Base-by-base conservation (phyloP, 2,888 invertebrate species). In the Aporophyla nigra region DNA sequence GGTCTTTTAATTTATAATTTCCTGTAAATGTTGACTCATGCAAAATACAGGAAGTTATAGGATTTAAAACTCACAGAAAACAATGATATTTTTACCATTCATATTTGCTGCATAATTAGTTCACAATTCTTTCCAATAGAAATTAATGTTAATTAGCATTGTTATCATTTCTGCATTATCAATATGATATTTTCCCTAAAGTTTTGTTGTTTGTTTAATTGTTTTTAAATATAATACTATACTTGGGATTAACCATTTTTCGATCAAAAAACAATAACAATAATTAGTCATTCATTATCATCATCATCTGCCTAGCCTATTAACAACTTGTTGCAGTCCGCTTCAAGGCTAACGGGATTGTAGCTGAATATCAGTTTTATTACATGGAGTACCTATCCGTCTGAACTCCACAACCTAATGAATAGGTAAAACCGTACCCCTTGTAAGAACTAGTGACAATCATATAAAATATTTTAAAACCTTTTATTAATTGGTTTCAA, bases 101-200 rank as follows among this genome's bases (percentile, higher is more conserved):
- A 33, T 33, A 67, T 66, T 74, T 78, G 12, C 19, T 24, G 14
- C 10, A 10, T 46, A 46, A 79, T 33, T 51, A n/a, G 19, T 59
- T 27, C 12, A 46, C 27, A 71, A 46, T 71, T 53, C 16, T 58
- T 53, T 16, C 24, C 14, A 59, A 43, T 58, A 51, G 49, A 27
- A 19, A 14, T 51, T 51, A 1, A 49, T 56, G n/a, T 56, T 16
- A 51, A 59, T 59, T 71, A 24, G n/a, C 3, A 40, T 24, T 33
- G 51, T 79, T 59, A 59, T 75, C 9, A 21, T 24, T 73, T 12
- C 14, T 27, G 1, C 58, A 14, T 33, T 24, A 70, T 61, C 21
- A 71, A 40, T 43, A 14, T 40, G 10, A 46, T 51, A n/a, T 51
- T 76, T 54, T 61, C 21, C 33, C 24, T 27, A 16, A 58, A 24